Base-by-base conservation (phyloP, 1,140 invertebrate genomes). In the Drosophila kanapiae region DNA sequence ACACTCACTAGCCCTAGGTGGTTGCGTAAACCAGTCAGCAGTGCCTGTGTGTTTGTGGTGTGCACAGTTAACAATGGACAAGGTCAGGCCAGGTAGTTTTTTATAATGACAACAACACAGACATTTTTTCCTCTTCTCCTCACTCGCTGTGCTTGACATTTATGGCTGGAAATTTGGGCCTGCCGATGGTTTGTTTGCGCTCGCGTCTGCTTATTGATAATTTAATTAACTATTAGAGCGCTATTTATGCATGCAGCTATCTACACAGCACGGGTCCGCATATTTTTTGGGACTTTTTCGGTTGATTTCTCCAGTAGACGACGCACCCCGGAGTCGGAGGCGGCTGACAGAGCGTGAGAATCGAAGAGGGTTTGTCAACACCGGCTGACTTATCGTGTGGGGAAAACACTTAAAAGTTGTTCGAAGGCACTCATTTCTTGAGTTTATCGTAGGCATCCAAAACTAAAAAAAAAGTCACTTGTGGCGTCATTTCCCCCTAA, bases 61-160 rank as follows among this genome's bases (percentile, higher is more conserved):
- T 40, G 72, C 61, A 85, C 78, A 84, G 85, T 74, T 76, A 90
- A 90, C 85, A 90, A 90, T 90, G 82, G 82, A 90, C 85, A 90
- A 90, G 85, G 85, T 90, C 85, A 90, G 85, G 62, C 78, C 78
- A 79, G 78, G 71, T 71, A 82, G 81, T 84, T 88, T 90, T 87
- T 88, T 87, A 87, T 87, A 87, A 87, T 88, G 85, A 87, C 84
- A 87, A 87, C 83, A 80, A 79, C 45, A 68, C 64, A 56, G 78
- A 84, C 64, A 62, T 74, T 69, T 82, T 62, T 78, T 38, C 45
- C 67, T 72, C 65, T 38, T 62, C 65, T 78, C 54, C 48, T 23
- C 62, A 35, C 56, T 40, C 59, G 68, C 60, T 68, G 77, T 54
- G 85, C 69, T 84, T 90, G 74, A 84, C 80, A 81, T 88, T 88